These are phyloP conservation scores for Nixonia krombeini DNA, from an alignment of 1,140 invertebrate genomes.

Conservation along the genomic window DNA sequence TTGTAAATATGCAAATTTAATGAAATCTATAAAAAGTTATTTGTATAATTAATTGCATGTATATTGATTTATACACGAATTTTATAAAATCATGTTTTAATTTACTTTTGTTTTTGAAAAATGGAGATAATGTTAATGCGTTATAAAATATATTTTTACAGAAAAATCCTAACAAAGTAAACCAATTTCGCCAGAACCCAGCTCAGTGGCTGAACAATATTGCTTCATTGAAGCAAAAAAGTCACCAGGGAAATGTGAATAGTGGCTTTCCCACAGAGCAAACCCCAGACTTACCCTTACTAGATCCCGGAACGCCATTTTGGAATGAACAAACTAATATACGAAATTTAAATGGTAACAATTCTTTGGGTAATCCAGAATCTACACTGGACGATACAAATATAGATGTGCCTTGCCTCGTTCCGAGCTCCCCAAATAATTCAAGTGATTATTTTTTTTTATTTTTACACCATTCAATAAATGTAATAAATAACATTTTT, in stretches of 20 bases:
- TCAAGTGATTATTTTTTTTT: conserved; percentile 54
- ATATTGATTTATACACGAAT: no score
- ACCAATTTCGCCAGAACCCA: conserved; percentile 86
- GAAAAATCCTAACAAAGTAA: conserved; percentile 92
- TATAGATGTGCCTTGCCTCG: conserved; percentile 72
- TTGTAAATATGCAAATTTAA: no score
- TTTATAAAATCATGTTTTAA: not conserved
- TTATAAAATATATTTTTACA: conserved; percentile 64
- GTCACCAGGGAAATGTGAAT: conserved; percentile 68
- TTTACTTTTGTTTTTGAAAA: no score
- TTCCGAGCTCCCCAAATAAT: conserved; percentile 70
- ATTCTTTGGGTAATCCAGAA: conserved; percentile 67
- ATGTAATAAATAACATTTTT: conserved; percentile 3
- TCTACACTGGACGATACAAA: conserved; percentile 69
- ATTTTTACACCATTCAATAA: conserved; percentile 6
- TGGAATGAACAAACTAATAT: conserved; percentile 69
- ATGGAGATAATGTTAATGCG: not conserved
- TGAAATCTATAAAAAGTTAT: no score
- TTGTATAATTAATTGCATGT: no score
- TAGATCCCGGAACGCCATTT: conserved; percentile 66
- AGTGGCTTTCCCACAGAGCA: conserved; percentile 67
- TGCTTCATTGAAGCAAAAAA: conserved; percentile 82
- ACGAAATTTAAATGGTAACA: conserved; percentile 66
- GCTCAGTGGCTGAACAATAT: conserved; percentile 86
- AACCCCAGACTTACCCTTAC: conserved; percentile 67